Percentiles rank a stretch among this genome's conserved stretches.
These are phyloP conservation scores for Hemithea aestivaria DNA, from an alignment of 2,888 invertebrate genomes.

Conservation along the genomic window DNA sequence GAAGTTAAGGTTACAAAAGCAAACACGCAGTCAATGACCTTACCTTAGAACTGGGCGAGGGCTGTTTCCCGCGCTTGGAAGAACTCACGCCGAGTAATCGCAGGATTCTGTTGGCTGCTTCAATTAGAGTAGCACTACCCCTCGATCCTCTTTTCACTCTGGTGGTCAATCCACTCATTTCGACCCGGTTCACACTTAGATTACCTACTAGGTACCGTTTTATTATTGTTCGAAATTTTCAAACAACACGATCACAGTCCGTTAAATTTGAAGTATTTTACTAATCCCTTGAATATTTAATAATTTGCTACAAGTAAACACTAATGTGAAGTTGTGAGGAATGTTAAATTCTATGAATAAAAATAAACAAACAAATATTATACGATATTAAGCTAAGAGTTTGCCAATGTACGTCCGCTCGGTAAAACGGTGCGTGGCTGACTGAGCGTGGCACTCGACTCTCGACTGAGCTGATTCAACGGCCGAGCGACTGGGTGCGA, in stretches of 20 bases:
- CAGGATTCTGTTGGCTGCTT: conserved; percentile 77
- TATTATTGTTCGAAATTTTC: conserved; percentile 61
- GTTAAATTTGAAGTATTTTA: conserved; percentile 43
- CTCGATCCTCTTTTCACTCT: conserved; percentile 78
- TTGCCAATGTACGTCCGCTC: conserved; percentile 50
- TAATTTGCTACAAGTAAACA: conserved; percentile 30
- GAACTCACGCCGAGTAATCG: conserved; percentile 75
- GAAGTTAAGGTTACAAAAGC: conserved; percentile 39
- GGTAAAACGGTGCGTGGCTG: conserved; percentile 59
- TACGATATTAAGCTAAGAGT: conserved; percentile 31
- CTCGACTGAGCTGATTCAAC: conserved; percentile 14
- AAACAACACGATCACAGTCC: conserved; percentile 66
- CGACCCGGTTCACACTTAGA: conserved; percentile 64
- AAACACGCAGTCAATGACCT: conserved; percentile 64
- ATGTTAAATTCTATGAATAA: conserved; percentile 49
- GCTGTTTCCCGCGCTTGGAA: conserved; percentile 77
- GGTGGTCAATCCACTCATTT: conserved; percentile 78
- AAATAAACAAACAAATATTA: conserved; percentile 41
- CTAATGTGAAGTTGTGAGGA: conserved; percentile 35
- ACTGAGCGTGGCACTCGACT: conserved; percentile 39
- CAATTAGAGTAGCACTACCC: conserved; percentile 76
- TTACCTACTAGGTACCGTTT: conserved; percentile 47
- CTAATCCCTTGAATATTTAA: conserved; percentile 25
- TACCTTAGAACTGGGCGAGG: conserved; percentile 76
- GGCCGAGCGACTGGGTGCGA: no score